Evolutionary conservation across 1,140 invertebrate genomes (phyloP).

Genomic region (Drosophila subobscura): DNA sequence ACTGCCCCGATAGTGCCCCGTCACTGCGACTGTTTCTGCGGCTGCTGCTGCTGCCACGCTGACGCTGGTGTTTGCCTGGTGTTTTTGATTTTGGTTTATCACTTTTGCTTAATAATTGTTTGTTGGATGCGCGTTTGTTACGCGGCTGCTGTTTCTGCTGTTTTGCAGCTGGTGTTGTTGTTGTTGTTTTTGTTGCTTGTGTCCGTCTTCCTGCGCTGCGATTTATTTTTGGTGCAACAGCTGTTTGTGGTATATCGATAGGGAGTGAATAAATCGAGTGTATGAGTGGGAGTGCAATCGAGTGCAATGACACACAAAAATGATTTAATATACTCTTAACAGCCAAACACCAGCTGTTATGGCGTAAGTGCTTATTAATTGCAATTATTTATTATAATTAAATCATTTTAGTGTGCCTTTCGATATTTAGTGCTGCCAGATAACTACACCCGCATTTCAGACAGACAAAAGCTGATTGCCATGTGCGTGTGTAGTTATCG

Average conservation of each 20-base stretch:
- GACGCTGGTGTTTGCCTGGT: conserved; percentile 30
- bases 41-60: conserved; percentile 27
- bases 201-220: conserved; percentile 8
- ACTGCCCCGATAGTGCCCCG: conserved; percentile 58
- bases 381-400: not conserved
- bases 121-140: conserved; percentile 54
- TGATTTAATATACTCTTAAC: not conserved
- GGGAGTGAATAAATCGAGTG: not conserved
- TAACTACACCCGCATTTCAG: conserved; percentile 1
- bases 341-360: not conserved
- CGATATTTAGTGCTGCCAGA: conserved; percentile 12
- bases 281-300: not conserved
- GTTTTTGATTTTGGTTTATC: conserved; percentile 50
- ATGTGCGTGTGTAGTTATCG: too few species aligned
- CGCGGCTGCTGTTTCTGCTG: conserved; percentile 36
- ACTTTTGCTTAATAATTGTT: conserved; percentile 62
- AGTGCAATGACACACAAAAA: not conserved
- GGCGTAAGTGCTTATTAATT: not conserved
- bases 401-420: not conserved
- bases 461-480: conserved; percentile 7
- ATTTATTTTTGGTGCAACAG: conserved; percentile 18
- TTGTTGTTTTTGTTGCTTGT: conserved; percentile 12
- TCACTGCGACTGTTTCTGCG: conserved; percentile 30
- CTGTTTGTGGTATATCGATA: conserved; percentile 18
- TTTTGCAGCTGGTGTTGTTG: conserved; percentile 34